Evolutionary conservation across 1,140 invertebrate genomes (phyloP).

Genomic region (Ceratina australensis): DNA sequence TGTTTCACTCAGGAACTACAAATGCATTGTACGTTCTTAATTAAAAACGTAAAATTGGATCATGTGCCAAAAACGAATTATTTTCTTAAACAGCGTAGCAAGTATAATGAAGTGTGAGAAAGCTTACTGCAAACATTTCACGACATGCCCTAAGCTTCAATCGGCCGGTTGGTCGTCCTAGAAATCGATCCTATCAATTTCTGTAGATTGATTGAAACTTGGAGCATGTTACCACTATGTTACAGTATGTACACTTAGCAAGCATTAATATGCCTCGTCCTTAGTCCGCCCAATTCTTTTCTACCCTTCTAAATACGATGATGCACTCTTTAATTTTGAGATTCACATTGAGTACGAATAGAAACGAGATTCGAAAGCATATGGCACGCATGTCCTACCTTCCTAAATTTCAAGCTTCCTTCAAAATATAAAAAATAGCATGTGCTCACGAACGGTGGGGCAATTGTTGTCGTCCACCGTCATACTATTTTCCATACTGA

Average conservation of each 20-base stretch:
- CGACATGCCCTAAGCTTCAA: conserved; percentile 41
- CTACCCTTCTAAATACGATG: conserved; percentile 48
- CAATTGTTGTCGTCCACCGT: conserved; percentile 66
- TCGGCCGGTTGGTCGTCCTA: conserved; percentile 19
- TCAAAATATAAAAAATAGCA: conserved; percentile 74
- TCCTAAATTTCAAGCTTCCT: conserved; percentile 60
- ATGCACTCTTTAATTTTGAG: conserved; percentile 50
- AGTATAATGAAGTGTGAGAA: conserved; percentile 31
- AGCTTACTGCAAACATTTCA: conserved; percentile 40
- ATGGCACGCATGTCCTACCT: conserved; percentile 69
- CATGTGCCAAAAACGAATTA: conserved; percentile 28
- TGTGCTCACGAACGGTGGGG: conserved; percentile 60
- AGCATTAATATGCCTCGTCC: conserved; percentile 64
- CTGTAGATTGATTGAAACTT: conserved; percentile 45
- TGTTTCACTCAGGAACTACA: conserved; percentile 41
- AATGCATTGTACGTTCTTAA: conserved; percentile 31
- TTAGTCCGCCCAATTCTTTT: conserved; percentile 38
- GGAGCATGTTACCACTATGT: conserved; percentile 64
- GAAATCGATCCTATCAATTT: conserved; percentile 15
- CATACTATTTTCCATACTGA: conserved; percentile 47
- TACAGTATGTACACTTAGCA: conserved; percentile 76
- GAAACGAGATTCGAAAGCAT: conserved; percentile 59
- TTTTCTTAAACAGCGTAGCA: neutral
- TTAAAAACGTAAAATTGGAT: conserved; percentile 35
- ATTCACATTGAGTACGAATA: conserved; percentile 49